Evolutionary conservation across 2,888 invertebrate species (phyloP).

Genomic region (Drosophila multiciliata): DNA sequence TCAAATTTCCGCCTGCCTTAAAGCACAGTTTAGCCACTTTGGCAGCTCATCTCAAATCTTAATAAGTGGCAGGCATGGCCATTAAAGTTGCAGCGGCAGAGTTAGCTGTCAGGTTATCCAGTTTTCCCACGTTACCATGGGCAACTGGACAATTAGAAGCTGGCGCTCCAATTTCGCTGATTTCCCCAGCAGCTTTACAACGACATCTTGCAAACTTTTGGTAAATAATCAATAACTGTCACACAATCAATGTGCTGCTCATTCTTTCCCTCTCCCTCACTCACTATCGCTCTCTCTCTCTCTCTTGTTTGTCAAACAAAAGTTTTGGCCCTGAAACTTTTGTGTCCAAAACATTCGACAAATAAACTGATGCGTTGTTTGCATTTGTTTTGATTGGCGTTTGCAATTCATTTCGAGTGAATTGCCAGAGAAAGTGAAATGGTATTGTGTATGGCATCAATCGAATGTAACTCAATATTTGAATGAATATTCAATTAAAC

Average conservation of each 20-base stretch:
- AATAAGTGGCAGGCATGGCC: slow-evolving; percentile 28
- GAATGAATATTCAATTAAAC: slow-evolving; percentile 60
- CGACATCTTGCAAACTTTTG: slow-evolving; percentile 27
- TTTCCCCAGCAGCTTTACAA: slow-evolving; percentile 57
- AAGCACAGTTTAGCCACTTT: slow-evolving; percentile 56
- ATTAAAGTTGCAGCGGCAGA: slow-evolving; percentile 46
- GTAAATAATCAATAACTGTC: slow-evolving; percentile 75
- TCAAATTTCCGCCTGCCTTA: slow-evolving; percentile 69
- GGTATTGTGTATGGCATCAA: slow-evolving; percentile 39
- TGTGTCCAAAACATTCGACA: slow-evolving; percentile 52
- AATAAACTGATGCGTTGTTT: slow-evolving; percentile 57
- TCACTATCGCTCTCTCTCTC: not conserved
- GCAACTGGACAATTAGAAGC: slow-evolving; percentile 59
- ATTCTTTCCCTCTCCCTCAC: not conserved
- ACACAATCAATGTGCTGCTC: slow-evolving; percentile 38
- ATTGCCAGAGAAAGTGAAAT: slow-evolving; percentile 40
- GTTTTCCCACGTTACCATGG: slow-evolving; percentile 36
- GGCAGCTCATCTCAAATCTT: slow-evolving; percentile 35
- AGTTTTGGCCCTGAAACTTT: slow-evolving; percentile 51
- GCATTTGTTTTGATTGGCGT: slow-evolving; percentile 67
- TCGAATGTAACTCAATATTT: slow-evolving; percentile 50
- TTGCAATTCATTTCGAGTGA: slow-evolving; percentile 31
- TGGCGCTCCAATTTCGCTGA: slow-evolving; percentile 64
- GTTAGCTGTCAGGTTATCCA: slow-evolving; percentile 20
- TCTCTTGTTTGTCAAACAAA: slow-evolving; percentile 9